Conservation (phyloP, 2,888 invertebrate genomes). For the Apodemia mormo region DNA sequence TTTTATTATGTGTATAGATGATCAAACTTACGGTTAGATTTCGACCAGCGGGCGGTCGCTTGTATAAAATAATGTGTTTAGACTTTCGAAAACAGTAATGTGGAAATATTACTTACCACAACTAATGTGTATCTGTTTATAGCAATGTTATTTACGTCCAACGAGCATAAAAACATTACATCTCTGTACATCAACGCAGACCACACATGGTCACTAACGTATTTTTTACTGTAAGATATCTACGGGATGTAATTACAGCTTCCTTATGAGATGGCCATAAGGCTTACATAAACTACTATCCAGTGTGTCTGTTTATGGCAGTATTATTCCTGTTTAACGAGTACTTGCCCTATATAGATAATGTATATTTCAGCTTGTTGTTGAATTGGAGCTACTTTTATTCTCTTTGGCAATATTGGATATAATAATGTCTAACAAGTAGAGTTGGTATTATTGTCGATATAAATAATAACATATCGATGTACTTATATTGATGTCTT, state of each 20-base stretch:
- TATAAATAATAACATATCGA: too few relatives aligned
- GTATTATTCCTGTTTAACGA: neutral
- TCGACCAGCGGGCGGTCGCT: too few relatives aligned
- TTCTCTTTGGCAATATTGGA: neutral
- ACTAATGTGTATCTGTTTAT: too few relatives aligned
- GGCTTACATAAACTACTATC: neutral
- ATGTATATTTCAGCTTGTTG: neutral
- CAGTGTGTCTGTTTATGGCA: neutral
- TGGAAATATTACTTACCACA: too few relatives aligned
- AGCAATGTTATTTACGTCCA: too few relatives aligned
- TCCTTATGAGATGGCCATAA: neutral
- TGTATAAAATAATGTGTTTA: too few relatives aligned
- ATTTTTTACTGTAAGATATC: neutral
- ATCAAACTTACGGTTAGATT: too few relatives aligned
- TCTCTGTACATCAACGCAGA: neutral
- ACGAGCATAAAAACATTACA: neutral
- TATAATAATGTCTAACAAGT: neutral
- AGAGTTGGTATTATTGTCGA: too few relatives aligned
- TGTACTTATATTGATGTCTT: too few relatives aligned
- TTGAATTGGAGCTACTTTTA: neutral
- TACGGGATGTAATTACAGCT: constrained; percentile 1
- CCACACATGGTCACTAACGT: constrained; percentile 6
- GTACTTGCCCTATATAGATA: neutral
- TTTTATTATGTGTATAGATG: too few relatives aligned
- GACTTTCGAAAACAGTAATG: too few relatives aligned